phyloP scores from a whole-genome alignment of 2,888 invertebrate species.

The Salticus scenicus region DNA sequence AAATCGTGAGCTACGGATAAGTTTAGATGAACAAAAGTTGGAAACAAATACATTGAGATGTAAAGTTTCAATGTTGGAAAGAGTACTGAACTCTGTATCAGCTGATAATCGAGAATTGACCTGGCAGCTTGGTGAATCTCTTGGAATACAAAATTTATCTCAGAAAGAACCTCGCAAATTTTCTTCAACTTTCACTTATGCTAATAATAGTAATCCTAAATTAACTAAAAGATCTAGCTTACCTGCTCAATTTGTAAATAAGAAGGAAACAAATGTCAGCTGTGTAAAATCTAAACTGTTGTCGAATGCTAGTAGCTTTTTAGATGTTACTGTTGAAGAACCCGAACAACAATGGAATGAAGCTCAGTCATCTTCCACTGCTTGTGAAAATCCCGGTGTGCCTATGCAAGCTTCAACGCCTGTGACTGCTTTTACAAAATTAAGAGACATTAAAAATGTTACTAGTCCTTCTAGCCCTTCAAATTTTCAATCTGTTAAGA shows the following conservation, averaged over 20 bases:
- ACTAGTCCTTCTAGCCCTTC: neutral
- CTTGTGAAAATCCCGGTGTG: constrained; percentile 8
- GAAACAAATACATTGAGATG: constrained; percentile 40
- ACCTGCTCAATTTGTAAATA: neutral
- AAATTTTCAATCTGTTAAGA: constrained; percentile 51
- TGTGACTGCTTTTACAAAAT: constrained; percentile 25
- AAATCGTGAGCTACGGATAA: constrained; percentile 49
- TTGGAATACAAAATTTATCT: constrained; percentile 35
- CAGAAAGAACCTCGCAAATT: constrained; percentile 34
- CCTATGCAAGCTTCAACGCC: constrained; percentile 50
- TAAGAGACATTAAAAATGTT: constrained; percentile 6
- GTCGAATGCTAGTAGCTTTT: constrained; percentile 38
- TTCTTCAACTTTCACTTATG: constrained; percentile 7
- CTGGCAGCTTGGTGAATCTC: constrained; percentile 58
- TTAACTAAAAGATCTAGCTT: constrained; percentile 14
- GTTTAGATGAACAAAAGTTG: constrained; percentile 59
- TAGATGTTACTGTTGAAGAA: constrained; percentile 52
- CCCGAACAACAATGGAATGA: constrained; percentile 10
- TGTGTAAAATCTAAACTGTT: constrained; percentile 31
- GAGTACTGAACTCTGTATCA: constrained; percentile 53
- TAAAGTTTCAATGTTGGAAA: constrained; percentile 53
- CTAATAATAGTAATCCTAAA: neutral
- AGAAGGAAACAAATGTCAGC: constrained; percentile 2
- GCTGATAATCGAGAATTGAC: constrained; percentile 58
- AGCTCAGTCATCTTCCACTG: neutral